A percentile compares a stretch with the other conserved stretches of the same genome.
These are phyloP conservation scores for Falco biarmicus DNA, from an alignment of 2,797 vertebrate species.

Conservation along the genomic window DNA sequence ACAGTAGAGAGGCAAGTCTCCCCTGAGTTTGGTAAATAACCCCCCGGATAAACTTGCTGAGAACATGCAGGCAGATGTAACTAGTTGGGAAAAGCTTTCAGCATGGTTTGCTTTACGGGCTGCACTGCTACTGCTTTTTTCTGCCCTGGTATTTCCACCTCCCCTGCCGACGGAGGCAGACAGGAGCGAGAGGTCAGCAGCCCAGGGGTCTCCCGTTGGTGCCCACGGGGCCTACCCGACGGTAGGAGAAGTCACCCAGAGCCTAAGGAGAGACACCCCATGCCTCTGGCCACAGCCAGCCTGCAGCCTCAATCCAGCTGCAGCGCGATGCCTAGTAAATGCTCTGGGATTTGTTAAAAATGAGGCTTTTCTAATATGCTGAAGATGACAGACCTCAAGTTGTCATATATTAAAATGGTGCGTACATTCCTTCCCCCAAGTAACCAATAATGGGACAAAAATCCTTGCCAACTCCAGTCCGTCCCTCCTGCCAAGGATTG, in stretches of 20 bases:
- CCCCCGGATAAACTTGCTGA: background rate
- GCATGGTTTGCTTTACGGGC: rapidly evolving
- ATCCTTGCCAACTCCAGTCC: slow-evolving; percentile 50
- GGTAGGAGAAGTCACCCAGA: background rate
- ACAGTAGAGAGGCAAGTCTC: background rate
- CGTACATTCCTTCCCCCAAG: slow-evolving; percentile 36
- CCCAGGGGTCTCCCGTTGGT: background rate
- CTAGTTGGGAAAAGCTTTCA: background rate
- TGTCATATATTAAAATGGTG: slow-evolving; percentile 58
- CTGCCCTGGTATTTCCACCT: background rate
- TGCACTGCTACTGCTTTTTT: background rate
- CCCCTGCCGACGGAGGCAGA: background rate
- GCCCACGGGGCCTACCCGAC: rapidly evolving
- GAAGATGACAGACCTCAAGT: slow-evolving; percentile 67
- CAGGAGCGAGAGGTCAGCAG: background rate
- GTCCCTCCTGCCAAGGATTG: slow-evolving; percentile 64
- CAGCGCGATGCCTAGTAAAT: background rate
- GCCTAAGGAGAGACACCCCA: background rate
- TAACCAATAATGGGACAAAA: slow-evolving; percentile 57
- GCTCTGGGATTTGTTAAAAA: slow-evolving; percentile 62
- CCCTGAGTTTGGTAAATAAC: background rate
- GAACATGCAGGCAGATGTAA: background rate
- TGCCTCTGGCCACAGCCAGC: background rate
- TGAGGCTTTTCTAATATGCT: slow-evolving; percentile 18
- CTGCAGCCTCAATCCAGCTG: slow-evolving; percentile 5